phyloP scores from a whole-genome alignment of 2,797 vertebrate genomes.

The Glyptemys insculpta region DNA sequence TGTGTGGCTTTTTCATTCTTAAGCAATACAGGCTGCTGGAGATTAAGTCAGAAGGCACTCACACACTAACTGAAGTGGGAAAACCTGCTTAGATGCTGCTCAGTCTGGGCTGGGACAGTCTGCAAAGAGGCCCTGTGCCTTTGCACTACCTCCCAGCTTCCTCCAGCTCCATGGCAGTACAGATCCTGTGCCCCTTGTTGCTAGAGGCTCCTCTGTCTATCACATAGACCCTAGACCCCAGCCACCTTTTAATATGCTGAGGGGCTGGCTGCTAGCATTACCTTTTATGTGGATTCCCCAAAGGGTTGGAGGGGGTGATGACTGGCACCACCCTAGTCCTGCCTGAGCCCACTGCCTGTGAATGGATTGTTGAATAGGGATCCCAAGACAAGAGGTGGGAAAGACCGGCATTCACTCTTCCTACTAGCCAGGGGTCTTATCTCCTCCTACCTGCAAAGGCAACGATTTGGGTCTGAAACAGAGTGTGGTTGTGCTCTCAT shows the following conservation, averaged over 20 bases:
- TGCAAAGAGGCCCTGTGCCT: background rate
- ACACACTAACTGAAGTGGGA: background rate
- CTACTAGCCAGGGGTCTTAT: rapidly evolving
- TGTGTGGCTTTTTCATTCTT: background rate
- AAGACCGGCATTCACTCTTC: rapidly evolving
- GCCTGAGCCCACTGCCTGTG: background rate
- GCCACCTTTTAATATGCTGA: background rate
- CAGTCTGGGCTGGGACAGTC: background rate
- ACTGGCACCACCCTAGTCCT: background rate
- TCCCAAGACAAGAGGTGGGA: rapidly evolving
- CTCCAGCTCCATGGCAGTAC: background rate
- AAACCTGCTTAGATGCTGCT: background rate
- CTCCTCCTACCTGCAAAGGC: background rate
- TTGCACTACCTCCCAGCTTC: background rate
- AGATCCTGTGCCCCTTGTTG: background rate
- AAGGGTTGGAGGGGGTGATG: background rate
- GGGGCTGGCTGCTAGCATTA: background rate
- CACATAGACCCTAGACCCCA: background rate
- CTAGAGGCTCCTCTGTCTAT: background rate
- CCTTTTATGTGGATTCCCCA: background rate
- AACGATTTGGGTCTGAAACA: background rate
- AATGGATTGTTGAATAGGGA: background rate
- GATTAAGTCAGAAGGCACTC: background rate
- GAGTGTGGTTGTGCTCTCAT: background rate
- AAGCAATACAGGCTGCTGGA: constrained; percentile 19